Evolutionary conservation across 2,113 vertebrate species (phyloP).

Genomic region (Paradisaea rubra): DNA sequence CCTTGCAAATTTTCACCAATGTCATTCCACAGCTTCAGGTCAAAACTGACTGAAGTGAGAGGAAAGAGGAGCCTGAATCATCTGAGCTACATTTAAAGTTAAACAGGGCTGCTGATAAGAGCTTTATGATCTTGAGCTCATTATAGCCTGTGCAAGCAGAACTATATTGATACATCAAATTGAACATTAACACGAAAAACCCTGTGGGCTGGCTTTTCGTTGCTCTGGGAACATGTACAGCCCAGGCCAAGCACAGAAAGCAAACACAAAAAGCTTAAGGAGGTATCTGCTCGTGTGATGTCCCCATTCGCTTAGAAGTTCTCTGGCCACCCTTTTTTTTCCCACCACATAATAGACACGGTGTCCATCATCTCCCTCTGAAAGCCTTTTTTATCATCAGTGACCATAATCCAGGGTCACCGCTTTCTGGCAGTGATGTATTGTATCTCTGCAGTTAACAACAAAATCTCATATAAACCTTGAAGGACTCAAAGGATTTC

Average conservation of each 20-base stretch:
- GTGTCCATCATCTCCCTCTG: constrained; percentile 14
- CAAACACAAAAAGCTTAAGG: background rate
- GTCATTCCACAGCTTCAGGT: constrained; percentile 25
- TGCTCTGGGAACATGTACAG: constrained; percentile 1
- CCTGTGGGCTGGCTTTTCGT: background rate
- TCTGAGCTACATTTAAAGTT: constrained; percentile 39
- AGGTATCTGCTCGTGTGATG: background rate
- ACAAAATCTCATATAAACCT: constrained; percentile 34
- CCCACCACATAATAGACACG: background rate
- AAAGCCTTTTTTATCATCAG: constrained; percentile 21
- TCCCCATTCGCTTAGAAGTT: background rate
- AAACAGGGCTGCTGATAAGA: constrained; percentile 46
- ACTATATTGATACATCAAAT: constrained; percentile 54
- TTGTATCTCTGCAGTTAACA: constrained; percentile 38
- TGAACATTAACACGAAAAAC: constrained; percentile 40
- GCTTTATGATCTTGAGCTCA: constrained; percentile 52
- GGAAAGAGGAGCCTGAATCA: background rate
- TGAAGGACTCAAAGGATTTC: constrained; percentile 27
- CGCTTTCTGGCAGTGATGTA: constrained; percentile 16
- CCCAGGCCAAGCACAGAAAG: background rate
- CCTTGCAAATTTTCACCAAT: constrained; percentile 44
- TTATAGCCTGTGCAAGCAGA: constrained; percentile 53
- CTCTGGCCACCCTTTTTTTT: background rate
- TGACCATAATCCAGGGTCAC: constrained; percentile 32
- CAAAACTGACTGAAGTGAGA: constrained; percentile 27